A percentile compares a stretch with the other conserved stretches of the same genome.
Conservation (phyloP, 2,113 vertebrate species). For the Ivindomyrus marchei region DNA sequence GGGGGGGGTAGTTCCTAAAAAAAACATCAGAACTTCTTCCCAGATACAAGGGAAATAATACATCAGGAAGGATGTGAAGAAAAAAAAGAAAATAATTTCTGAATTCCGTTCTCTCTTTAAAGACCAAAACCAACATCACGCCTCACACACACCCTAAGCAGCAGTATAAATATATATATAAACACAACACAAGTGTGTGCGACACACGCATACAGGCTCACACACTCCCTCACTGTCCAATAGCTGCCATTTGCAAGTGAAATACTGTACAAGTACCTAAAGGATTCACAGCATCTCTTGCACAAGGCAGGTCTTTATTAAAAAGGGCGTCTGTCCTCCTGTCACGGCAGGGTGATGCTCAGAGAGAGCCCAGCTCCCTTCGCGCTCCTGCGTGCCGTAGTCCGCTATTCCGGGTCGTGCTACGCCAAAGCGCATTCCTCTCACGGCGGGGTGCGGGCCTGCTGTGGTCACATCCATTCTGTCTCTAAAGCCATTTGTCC, state of each 20-base stretch:
- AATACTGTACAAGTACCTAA: conserved; percentile 53
- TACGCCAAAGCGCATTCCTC: neutral
- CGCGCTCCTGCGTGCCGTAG: conserved; percentile 5
- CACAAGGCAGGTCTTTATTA: conserved; percentile 22
- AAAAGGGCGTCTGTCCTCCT: conserved; percentile 18
- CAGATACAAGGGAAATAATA: neutral
- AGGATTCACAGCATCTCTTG: conserved; percentile 33
- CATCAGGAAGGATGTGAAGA: conserved; percentile 32
- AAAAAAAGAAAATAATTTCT: conserved; percentile 24
- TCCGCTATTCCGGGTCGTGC: neutral
- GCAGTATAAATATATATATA: conserved; percentile 52
- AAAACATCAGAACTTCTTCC: neutral
- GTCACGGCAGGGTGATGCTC: conserved; percentile 13
- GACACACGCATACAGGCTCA: conserved; percentile 30
- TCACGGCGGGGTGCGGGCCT: neutral
- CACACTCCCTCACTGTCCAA: conserved; percentile 27
- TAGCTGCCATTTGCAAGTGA: conserved; percentile 42
- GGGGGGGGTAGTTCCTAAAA: neutral
- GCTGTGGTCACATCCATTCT: neutral
- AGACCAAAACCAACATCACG: conserved; percentile 19
- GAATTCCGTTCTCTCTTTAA: conserved; percentile 14
- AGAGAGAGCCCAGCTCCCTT: conserved; percentile 54
- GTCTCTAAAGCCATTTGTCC: neutral
- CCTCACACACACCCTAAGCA: conserved; percentile 31
- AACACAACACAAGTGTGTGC: conserved; percentile 31